Base-by-base conservation (phyloP, 2,888 invertebrate species). In the Scaptomyza caliginosa region DNA sequence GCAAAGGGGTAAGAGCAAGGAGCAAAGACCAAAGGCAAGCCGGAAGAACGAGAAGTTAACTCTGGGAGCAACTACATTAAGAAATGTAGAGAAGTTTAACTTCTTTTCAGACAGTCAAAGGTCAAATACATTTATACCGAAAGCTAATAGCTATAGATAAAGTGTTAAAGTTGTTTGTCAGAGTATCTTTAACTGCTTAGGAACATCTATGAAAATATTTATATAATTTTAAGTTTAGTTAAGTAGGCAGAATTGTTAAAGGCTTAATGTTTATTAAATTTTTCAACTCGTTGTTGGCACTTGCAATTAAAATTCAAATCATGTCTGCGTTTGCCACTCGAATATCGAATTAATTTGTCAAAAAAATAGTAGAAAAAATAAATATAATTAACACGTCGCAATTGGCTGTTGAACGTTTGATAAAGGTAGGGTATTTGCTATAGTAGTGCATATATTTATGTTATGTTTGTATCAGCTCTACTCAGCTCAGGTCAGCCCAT, bases 341-440 rank as follows among this genome's bases (percentile, higher is more conserved):
- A 58, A 59, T 63, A 72, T 76, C 67, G 46, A 76, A 76, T 72
- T 57, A 71, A 74, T 67, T 67, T 75, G 63, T 74, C 67, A 60
- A 57, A 75, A 73, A 70, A 2, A 7, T n/a, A 8, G 3, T 3
- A 11, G 13, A 6, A 8, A 16, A 34, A 16, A 34, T 2, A 34
- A 8, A 67, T 62, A 57, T 51, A 71, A 71, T 68, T 62, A 74
- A 71, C 71, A 71, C 72, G 66, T 68, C 50, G 57, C 50, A 51
- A 57, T 34, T 38, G 40, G 34, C 24, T 39, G 30, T 17, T 38
- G 13, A 28, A 24, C 23, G 26, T 30, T 24, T 48, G 23, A 32
- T 8, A 16, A 26, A 57, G 43, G 26, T 23, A 13, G 42, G 28
- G 59, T 58, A 58, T 58, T 13, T 26, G 21, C 21, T 21, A 49